phyloP scores from a whole-genome alignment of 2,888 invertebrate species.

The Tenodera sinensis region DNA sequence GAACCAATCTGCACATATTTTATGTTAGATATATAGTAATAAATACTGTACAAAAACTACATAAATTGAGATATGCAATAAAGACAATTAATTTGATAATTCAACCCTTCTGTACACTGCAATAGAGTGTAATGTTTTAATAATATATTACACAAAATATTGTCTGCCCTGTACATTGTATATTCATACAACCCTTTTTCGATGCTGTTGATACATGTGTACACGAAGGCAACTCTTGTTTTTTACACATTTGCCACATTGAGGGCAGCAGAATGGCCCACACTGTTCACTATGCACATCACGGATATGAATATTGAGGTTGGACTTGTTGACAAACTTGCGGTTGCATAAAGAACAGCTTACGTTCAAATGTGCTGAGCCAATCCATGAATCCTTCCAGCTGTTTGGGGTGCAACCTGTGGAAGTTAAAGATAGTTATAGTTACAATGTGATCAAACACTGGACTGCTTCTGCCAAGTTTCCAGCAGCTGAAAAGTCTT shows the following conservation, averaged over 20 bases:
- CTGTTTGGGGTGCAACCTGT: not conserved
- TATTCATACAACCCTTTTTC: not conserved
- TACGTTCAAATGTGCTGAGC: not conserved
- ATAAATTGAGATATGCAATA: too few relatives aligned
- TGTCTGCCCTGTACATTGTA: not conserved
- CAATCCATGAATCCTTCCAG: not conserved
- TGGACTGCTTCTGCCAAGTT: too few relatives aligned
- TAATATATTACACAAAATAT: too few relatives aligned
- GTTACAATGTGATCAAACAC: not conserved
- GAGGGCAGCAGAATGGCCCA: slow-evolving; percentile 62
- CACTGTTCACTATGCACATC: slow-evolving; percentile 68
- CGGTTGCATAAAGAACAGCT: not conserved
- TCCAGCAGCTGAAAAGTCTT: too few relatives aligned
- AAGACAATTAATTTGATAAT: too few relatives aligned
- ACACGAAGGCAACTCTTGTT: slow-evolving; percentile 61
- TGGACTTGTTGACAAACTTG: slow-evolving; percentile 63
- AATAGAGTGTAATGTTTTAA: too few relatives aligned
- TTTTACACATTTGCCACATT: slow-evolving; percentile 66
- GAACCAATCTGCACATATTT: too few relatives aligned
- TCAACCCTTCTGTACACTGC: too few relatives aligned
- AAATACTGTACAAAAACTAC: too few relatives aligned
- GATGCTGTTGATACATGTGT: slow-evolving; percentile 60
- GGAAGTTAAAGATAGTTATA: not conserved
- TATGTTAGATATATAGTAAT: too few relatives aligned
- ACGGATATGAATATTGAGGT: slow-evolving; percentile 66